These are phyloP conservation scores for Drosophila erecta DNA, from an alignment of 1,140 invertebrate genomes.

Conservation along the genomic window DNA sequence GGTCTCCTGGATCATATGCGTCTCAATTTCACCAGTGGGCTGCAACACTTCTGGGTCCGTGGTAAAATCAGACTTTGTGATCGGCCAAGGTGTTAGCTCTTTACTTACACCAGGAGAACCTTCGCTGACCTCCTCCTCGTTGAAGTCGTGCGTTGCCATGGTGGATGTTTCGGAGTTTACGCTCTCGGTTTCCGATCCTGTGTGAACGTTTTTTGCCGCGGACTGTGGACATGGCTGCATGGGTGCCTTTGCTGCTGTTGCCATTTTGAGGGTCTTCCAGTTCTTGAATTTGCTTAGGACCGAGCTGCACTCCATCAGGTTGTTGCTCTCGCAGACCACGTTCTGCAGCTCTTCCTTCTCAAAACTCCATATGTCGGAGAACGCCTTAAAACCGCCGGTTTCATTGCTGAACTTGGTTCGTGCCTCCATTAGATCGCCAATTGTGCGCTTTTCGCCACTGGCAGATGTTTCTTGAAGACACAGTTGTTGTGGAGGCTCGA, in stretches of 20 bases:
- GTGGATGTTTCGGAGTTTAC: slow-evolving; percentile 47
- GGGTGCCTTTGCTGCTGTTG: background rate
- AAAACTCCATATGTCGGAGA: slow-evolving; percentile 74
- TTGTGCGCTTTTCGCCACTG: slow-evolving; percentile 26
- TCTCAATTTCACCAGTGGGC: slow-evolving; percentile 5
- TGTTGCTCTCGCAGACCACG: slow-evolving; percentile 36
- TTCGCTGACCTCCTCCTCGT: slow-evolving; percentile 23
- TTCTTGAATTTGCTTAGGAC: slow-evolving; percentile 64
- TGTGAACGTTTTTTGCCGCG: background rate
- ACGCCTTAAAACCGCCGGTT: slow-evolving; percentile 66
- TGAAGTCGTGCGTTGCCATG: slow-evolving; percentile 50
- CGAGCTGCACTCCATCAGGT: slow-evolving; percentile 56
- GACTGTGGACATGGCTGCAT: background rate
- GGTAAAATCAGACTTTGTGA: slow-evolving; percentile 34
- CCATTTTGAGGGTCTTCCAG: slow-evolving; percentile 36
- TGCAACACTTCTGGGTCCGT: slow-evolving; percentile 52
- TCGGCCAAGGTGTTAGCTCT: slow-evolving; percentile 37
- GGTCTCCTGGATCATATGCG: background rate
- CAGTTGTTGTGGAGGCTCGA: background rate
- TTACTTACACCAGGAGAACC: slow-evolving; percentile 47
- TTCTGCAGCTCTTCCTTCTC: slow-evolving; percentile 57
- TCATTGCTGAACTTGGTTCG: slow-evolving; percentile 61
- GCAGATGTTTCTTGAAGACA: background rate
- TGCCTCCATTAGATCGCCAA: slow-evolving; percentile 58
- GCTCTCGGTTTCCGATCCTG: slow-evolving; percentile 44